phyloP scores from a whole-genome alignment of 2,113 vertebrate genomes.

The Amia ocellicauda region DNA sequence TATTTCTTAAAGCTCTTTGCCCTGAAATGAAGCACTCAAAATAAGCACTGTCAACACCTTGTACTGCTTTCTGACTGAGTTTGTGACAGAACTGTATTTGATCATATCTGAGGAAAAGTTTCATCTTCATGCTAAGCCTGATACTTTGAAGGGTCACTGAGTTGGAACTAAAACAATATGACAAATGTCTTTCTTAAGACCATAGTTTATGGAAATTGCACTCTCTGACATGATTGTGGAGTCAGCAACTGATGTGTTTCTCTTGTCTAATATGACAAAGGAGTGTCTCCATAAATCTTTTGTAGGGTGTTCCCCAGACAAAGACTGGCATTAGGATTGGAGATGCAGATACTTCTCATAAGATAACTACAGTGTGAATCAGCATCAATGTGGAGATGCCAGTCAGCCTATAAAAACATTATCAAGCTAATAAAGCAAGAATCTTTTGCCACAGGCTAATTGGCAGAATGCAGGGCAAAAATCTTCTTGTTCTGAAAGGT shows the following conservation, averaged over 20 bases:
- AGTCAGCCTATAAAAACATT: slow-evolving; percentile 10
- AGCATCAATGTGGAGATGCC: slow-evolving; percentile 7
- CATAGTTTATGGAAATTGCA: too few relatives aligned
- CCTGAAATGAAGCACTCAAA: too few relatives aligned
- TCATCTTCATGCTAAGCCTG: too few relatives aligned
- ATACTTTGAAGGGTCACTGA: too few relatives aligned
- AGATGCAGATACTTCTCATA: background rate
- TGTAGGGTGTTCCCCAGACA: background rate
- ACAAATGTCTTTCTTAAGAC: too few relatives aligned
- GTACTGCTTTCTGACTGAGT: too few relatives aligned
- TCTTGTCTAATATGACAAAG: background rate
- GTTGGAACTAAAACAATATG: background rate
- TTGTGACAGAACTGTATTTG: too few relatives aligned
- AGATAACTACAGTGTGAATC: background rate
- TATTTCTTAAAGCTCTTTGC: too few relatives aligned
- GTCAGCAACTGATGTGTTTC: background rate
- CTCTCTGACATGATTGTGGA: background rate
- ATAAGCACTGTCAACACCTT: too few relatives aligned
- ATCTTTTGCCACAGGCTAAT: background rate
- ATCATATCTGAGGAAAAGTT: too few relatives aligned
- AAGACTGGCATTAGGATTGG: slow-evolving; percentile 4
- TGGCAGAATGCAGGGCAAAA: background rate
- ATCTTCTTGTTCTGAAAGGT: background rate
- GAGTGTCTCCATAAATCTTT: background rate
- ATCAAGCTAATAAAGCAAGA: background rate